A percentile compares a stretch with the other conserved stretches of the same genome.
Evolutionary conservation across 2,797 vertebrate genomes (phyloP).

Genomic region (Karalla daura): DNA sequence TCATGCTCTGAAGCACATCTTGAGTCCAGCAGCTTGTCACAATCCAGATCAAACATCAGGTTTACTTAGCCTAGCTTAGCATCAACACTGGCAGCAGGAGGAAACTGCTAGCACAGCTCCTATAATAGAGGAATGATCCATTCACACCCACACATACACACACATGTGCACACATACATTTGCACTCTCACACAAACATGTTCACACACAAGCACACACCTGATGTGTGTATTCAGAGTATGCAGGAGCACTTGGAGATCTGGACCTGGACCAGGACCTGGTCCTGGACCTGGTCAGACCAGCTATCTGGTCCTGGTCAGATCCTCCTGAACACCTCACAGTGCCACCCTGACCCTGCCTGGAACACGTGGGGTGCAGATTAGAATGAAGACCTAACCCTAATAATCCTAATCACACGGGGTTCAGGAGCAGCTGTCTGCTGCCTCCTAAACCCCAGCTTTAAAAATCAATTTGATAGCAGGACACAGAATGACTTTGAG

Average conservation of each 20-base stretch:
- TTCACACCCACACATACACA: background rate
- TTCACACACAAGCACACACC: background rate
- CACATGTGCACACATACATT: background rate
- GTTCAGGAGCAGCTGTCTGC: conserved; percentile 17
- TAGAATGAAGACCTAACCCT: too few relatives aligned
- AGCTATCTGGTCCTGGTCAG: too few relatives aligned
- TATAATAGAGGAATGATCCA: background rate
- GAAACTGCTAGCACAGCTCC: background rate
- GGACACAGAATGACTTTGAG: conserved; percentile 12
- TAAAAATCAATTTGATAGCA: background rate
- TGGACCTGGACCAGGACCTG: too few relatives aligned
- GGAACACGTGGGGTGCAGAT: too few relatives aligned
- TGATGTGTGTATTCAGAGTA: too few relatives aligned
- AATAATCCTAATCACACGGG: background rate
- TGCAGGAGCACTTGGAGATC: too few relatives aligned
- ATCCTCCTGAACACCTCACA: too few relatives aligned
- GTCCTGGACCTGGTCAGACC: too few relatives aligned
- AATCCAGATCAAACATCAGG: too few relatives aligned
- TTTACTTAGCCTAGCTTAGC: background rate
- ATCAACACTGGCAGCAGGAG: background rate
- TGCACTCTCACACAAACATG: background rate
- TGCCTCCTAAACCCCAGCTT: background rate
- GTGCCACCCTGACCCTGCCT: too few relatives aligned
- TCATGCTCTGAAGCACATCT: too few relatives aligned
- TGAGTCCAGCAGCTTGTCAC: background rate